Conservation (phyloP, 1,140 invertebrate genomes). For the Brachionus asplanchnoidis region DNA sequence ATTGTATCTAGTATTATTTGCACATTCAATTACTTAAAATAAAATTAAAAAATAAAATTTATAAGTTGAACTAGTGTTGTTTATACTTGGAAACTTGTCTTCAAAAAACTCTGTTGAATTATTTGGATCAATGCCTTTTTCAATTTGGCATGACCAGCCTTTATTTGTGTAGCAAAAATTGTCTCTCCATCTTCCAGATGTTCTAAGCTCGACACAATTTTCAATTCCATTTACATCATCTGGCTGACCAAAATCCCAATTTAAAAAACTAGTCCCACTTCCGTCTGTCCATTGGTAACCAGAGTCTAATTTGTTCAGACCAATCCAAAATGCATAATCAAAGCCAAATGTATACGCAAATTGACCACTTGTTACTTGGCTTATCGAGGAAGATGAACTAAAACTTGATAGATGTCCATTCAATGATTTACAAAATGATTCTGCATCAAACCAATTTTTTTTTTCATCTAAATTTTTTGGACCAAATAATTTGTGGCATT, state of each 20-base stretch:
- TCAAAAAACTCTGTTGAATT: background rate
- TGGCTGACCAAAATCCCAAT: constrained; percentile 35
- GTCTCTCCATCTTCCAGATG: constrained; percentile 21
- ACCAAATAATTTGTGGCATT: constrained; percentile 31
- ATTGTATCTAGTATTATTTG: background rate
- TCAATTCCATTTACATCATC: constrained; percentile 31
- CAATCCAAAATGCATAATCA: constrained; percentile 38
- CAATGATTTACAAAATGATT: constrained; percentile 18
- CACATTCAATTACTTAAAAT: constrained; percentile 20
- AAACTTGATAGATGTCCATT: constrained; percentile 29
- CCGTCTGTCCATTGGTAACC: constrained; percentile 17
- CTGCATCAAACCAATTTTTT: constrained; percentile 34
- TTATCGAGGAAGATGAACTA: background rate
- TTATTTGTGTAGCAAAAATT: constrained; percentile 38
- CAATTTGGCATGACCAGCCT: constrained; percentile 36
- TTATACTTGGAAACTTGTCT: background rate
- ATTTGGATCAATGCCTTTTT: constrained; percentile 24
- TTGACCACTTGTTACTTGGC: constrained; percentile 10
- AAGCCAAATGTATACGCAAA: background rate
- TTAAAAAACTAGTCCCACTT: background rate
- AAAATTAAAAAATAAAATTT: background rate
- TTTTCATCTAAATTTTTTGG: constrained; percentile 1
- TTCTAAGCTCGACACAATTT: constrained; percentile 40
- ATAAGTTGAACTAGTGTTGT: background rate
- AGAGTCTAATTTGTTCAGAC: constrained; percentile 6